These are phyloP conservation scores for Limnephilus auricula DNA, from an alignment of 2,888 invertebrate genomes.

Conservation along the genomic window DNA sequence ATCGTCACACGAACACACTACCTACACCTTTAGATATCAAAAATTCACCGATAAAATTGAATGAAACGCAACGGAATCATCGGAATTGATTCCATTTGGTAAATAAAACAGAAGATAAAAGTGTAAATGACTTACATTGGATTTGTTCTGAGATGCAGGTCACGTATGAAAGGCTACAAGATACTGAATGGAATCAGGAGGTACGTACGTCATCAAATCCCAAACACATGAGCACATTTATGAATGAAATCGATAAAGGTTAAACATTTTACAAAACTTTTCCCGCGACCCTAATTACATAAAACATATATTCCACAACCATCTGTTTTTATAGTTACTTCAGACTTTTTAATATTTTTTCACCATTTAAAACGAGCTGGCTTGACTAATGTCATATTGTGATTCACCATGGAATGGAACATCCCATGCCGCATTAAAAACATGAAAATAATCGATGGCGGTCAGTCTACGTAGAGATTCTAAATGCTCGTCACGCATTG, in stretches of 20 bases:
- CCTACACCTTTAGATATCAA: background rate
- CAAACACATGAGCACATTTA: conserved; percentile 52
- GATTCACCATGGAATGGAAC: conserved; percentile 34
- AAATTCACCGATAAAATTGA: background rate
- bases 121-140: conserved; percentile 27
- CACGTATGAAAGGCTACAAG: conserved; percentile 50
- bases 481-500: background rate
- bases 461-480: background rate
- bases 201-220: conserved; percentile 32
- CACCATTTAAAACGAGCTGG: background rate
- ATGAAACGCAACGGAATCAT: background rate
- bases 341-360: background rate
- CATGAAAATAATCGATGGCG: conserved; percentile 36
- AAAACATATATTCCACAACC: background rate
- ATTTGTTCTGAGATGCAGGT: conserved; percentile 54
- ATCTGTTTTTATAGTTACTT: background rate
- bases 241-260: conserved; percentile 64
- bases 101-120: background rate
- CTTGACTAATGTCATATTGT: background rate
- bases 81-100: background rate
- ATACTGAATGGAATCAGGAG: conserved; percentile 57
- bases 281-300: background rate
- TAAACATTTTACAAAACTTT: background rate
- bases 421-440: conserved; percentile 35
- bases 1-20: background rate